Evolutionary conservation across 1,140 invertebrate species (phyloP), one percentile per base, ranked within the genome.

Genomic region (Steinernema feltiae): DNA sequence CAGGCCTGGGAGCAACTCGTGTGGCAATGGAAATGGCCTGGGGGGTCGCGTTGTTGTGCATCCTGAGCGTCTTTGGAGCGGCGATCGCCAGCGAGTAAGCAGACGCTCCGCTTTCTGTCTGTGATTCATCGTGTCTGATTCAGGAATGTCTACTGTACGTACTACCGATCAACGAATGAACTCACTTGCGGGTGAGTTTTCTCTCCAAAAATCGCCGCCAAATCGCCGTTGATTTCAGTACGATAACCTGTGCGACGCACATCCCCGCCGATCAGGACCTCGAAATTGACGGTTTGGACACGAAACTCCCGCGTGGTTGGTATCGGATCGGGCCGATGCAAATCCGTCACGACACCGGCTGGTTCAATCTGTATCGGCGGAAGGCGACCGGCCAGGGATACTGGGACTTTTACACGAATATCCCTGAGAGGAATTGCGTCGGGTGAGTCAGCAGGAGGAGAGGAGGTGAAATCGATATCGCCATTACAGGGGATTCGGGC

Each of bases 401-500:
- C 53, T 85, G 84, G 84, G 84, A 85, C 69, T 85, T 85, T 69
- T 85, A 85, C 53, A 85, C 84, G 21, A 84, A 85, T 76, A 81
- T 85, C 76, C 84, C 84, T 1, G 84, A 85, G 69, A 77, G 84
- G 48, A 85, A 81, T 70, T 85, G 84, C 76, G 80, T 84, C 27
- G 84, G 84, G 84, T 85, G 75, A 15, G 70, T 31, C 12, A 72
- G 17, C 31, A 17, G 72, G 15, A 71, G 27, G 12, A 31, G 15
- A 21, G 0, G 31, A n/a, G 0, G 15, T 21, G 15, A 21, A 1
- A 53, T 32, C 30, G 53, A 72, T 46, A 29, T 0, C 0, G 18
- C 32, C 21, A 24, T 72, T 30, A 30, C 53, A 85, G 84, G 69
- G 83, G 80, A 15, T 85, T 81, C 31, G 84, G 84, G 1, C 72